Percentiles rank a stretch among this genome's conserved stretches.
phyloP scores from a whole-genome alignment of 1,140 invertebrate genomes.

The Atta texana region DNA sequence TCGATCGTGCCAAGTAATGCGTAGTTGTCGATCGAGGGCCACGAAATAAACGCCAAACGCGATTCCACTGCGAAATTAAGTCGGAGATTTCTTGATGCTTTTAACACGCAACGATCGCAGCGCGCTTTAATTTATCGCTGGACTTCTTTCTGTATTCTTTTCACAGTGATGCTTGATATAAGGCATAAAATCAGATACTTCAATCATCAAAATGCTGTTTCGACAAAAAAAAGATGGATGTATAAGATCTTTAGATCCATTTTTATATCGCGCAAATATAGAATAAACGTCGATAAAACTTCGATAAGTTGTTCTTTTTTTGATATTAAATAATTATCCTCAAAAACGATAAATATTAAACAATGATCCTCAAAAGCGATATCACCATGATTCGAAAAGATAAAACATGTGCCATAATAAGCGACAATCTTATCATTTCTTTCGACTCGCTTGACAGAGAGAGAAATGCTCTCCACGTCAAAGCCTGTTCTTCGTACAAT shows the following conservation, averaged over 20 bases:
- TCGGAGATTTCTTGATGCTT: slow-evolving; percentile 9
- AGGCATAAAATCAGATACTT: background rate
- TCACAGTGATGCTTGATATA: background rate
- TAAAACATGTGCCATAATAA: slow-evolving; percentile 25
- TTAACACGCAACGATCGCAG: background rate
- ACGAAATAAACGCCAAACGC: slow-evolving; percentile 35
- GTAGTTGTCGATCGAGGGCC: slow-evolving; percentile 62
- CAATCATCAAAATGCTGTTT: background rate
- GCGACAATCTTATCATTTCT: slow-evolving; percentile 46
- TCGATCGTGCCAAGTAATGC: slow-evolving; percentile 71
- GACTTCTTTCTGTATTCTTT: background rate
- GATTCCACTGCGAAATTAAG: slow-evolving; percentile 45
- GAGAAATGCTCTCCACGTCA: slow-evolving; percentile 49
- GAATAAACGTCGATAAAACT: background rate
- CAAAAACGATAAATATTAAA: background rate
- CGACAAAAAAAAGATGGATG: background rate
- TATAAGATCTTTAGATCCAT: background rate
- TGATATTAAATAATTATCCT: slow-evolving; percentile 1
- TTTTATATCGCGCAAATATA: background rate
- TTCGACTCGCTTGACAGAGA: slow-evolving; percentile 19
- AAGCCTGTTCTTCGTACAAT: slow-evolving; percentile 61
- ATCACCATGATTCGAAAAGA: background rate
- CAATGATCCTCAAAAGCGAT: background rate
- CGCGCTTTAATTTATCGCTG: slow-evolving; percentile 35
- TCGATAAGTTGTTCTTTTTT: too few species aligned